Evolutionary conservation across 2,888 invertebrate species (phyloP), one percentile per base, ranked within the genome.

Genomic region (Leptinotarsa rubiginosa): DNA sequence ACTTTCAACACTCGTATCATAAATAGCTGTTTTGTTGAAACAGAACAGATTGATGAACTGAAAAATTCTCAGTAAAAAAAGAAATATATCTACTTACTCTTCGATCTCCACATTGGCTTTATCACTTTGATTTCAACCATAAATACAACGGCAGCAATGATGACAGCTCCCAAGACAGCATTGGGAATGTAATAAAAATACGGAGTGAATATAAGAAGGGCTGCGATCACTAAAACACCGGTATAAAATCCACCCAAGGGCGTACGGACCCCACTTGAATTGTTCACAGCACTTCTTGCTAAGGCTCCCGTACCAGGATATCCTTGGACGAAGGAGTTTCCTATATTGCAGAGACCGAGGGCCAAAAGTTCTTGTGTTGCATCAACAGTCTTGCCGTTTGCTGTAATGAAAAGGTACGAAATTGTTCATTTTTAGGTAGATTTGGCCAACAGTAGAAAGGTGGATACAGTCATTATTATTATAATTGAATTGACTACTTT

Each of bases 321-420:
- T 2, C 95, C 93, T 84, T 94, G 94, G 80, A 96, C 93, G 89
- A 97, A 96, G 0, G 95, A 94, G 87, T 95, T 96, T 70, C 93
- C 92, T 73, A 97, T 90, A 87, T 95, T 95, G 74, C 94, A 92
- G 41, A 94, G 86, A 65, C 96, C 96, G 74, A 97, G 92, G 2
- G 97, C 96, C 75, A 97, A 91, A 83, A 97, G 90, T 89, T 97
- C 97, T 87, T 97, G 97, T 22, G 96, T 96, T 41, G 97, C 95
- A 87, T 97, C 96, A 65, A 97, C 94, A 31, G 94, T 90, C 85
- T 93, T 93, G 18, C 95, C 95, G 85, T 93, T 92, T 5, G 93
- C 92, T 92, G 78, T 22, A 87, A 86, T 74, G 79, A 67, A 70
- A 41, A 41, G 41, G 41, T 41, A 10, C 41, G 10, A 41, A 2